These are phyloP conservation scores for Labroides dimidiatus DNA, from an alignment of 2,797 vertebrate species.

Conservation along the genomic window DNA sequence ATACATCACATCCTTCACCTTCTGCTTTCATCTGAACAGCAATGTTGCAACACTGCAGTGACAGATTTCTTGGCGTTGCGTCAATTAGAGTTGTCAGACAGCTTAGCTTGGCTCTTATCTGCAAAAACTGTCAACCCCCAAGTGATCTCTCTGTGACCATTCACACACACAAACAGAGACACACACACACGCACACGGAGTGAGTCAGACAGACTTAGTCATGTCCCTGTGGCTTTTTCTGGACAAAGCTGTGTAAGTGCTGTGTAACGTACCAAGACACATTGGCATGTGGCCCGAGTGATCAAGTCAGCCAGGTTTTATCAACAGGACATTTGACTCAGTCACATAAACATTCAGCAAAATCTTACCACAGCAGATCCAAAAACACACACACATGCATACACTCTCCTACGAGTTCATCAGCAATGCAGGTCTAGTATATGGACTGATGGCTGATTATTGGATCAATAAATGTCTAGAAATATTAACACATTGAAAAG, in stretches of 20 bases:
- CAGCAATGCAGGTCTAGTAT: no score
- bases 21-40: conserved; percentile 26
- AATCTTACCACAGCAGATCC: not conserved
- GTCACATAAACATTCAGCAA: not conserved
- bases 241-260: conserved; percentile 5
- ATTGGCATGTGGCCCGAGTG: conserved; percentile 18
- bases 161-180: conserved; percentile 13
- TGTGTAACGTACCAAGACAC: conserved; percentile 29
- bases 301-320: conserved; percentile 20
- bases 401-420: no score
- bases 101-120: conserved; percentile 49
- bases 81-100: conserved; percentile 61
- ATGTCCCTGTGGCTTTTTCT: conserved; percentile 5
- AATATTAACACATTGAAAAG: no score
- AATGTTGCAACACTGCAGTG: conserved; percentile 26
- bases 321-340: conserved; percentile 9
- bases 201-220: not conserved
- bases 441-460: no score
- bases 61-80: conserved; percentile 50
- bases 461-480: no score
- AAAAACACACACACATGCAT: not conserved
- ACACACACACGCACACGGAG: conserved; percentile 9
- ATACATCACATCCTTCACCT: conserved; percentile 16
- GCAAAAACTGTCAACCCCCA: conserved; percentile 45
- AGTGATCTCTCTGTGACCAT: conserved; percentile 45